Base-by-base conservation (phyloP, 2,113 vertebrate genomes). In the Geococcyx californianus region DNA sequence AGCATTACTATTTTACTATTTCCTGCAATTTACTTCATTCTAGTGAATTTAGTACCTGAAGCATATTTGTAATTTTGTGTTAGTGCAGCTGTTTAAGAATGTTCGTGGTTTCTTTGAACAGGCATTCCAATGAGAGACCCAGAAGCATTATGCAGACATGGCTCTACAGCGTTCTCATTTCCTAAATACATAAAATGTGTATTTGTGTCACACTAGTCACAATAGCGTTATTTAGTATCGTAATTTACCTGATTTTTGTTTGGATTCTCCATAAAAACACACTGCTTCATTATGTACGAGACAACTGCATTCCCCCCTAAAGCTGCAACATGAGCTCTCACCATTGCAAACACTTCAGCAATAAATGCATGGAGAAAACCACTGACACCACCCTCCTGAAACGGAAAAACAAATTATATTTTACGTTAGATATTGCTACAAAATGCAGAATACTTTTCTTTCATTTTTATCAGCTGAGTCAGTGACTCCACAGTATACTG, bases 251-350 rank as follows among this genome's bases (percentile, higher is more conserved):
- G 99, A 93, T 99, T 99, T 97, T 99, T 99, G 97, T 99, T 99
- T 62, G 99, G 98, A 91, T 99, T 99, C 96, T 99, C 99, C 99
- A 99, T 99, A 87, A 99, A 99, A 87, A 99, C 98, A 75, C 99
- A 99, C 91, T 99, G 99, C 93, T 99, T 99, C 99, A 99, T 99
- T 84, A 99, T 99, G 96, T 99, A 99, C 3, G 99, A 99, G 73
- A 99, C 99, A 5, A 99, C 99, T 1, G 99, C 99, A 42, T 99
- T 99, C 12, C 99, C 99, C 21, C 99, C 99, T 29, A 99, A 96
- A 5, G 99, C 99, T 38, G 99, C 99, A 4, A 99, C 99, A 0
- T 99, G 99, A 15, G 99, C 99, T 64, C 99, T 98, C 80, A 99
- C 99, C 99, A 99, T 99, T 0, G 99, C 98, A 85, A 99, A 99